Evolutionary conservation across 2,797 vertebrate genomes (phyloP), one percentile per base, ranked within the genome.

Genomic region (Synanceia verrucosa): DNA sequence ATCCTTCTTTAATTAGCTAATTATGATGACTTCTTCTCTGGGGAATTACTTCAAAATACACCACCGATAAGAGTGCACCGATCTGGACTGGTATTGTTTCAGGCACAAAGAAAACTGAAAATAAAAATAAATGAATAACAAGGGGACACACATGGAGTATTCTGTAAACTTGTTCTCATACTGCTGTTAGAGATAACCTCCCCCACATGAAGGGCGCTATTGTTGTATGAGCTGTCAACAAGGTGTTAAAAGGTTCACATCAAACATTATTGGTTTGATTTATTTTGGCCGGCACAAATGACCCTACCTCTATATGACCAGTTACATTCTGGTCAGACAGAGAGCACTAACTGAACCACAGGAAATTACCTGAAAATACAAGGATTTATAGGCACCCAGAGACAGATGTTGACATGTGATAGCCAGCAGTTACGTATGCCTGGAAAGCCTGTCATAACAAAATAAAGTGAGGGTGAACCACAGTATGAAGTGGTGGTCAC

Each of bases 1-100:
- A 88, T 82, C 78, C 78, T 76, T 64, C 77, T 83, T 89, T 90
- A 87, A 91, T 88, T 80, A 87, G 84, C 78, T 52, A 65, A 88
- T 88, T 87, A 86, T 70, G 76, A 89, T 81, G 46, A 78, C 68
- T 62, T 73, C 56, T 46, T 65, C 82, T 80, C 79, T 31, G 41
- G 82, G 68, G 85, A 78, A 65, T 83, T 64, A 68, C 44, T 72
- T 56, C 55, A 57, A 70, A 82, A 73, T 43, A 68, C 46, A 24
- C 58, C 19, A 56, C 41, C 3, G 52, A 82, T 71, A 76, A 74
- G 72, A 39, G 60, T 23, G 44, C 16, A 9, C 37, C 76, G 73
- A 79, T 81, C 65, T 73, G 72, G 71, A 78, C 67, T 34, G 36
- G 11, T 72, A 47, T 71, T 81, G 76, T 85, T 63, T 59, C n/a